These are phyloP conservation scores for Hypothenemus hampei DNA, from an alignment of 1,140 invertebrate genomes.

Conservation along the genomic window DNA sequence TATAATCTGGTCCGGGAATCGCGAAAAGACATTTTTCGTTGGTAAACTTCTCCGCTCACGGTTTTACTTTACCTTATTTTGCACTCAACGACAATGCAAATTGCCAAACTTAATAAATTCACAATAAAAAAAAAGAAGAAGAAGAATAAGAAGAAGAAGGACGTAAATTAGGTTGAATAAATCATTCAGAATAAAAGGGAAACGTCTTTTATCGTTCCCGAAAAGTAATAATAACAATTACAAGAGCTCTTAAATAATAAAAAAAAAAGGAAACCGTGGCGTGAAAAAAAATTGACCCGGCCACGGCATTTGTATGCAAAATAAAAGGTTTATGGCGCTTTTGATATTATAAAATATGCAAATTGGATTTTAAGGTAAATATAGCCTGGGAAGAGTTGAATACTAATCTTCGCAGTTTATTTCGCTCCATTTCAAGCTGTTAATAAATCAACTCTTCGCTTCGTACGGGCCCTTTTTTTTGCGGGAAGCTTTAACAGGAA, in stretches of 20 bases:
- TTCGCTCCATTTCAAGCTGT: conserved; percentile 15
- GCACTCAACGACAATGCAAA: no score
- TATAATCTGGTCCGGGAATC: not conserved
- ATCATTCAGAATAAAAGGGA: no score
- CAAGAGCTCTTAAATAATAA: no score
- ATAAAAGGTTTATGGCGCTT: conserved; percentile 18
- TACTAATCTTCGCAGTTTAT: conserved; percentile 15
- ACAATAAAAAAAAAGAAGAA: no score
- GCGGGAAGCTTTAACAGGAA: no score
- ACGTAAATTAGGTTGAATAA: no score
- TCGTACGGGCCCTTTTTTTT: not conserved
- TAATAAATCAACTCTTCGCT: conserved; percentile 13
- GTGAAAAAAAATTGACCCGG: conserved; percentile 2
- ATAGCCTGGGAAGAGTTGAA: conserved; percentile 8
- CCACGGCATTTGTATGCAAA: conserved; percentile 18
- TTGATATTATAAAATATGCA: conserved; percentile 23
- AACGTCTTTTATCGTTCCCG: no score
- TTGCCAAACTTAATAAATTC: no score
- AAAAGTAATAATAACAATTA: no score
- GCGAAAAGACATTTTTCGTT: not conserved
- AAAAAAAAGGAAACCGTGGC: not conserved
- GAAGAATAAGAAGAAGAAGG: no score
- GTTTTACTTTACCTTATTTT: not conserved
- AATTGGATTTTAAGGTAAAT: conserved; percentile 26
- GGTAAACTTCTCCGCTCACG: not conserved